These are phyloP conservation scores for Phaethon lepturus DNA, from an alignment of 2,113 vertebrate species.

Conservation along the genomic window DNA sequence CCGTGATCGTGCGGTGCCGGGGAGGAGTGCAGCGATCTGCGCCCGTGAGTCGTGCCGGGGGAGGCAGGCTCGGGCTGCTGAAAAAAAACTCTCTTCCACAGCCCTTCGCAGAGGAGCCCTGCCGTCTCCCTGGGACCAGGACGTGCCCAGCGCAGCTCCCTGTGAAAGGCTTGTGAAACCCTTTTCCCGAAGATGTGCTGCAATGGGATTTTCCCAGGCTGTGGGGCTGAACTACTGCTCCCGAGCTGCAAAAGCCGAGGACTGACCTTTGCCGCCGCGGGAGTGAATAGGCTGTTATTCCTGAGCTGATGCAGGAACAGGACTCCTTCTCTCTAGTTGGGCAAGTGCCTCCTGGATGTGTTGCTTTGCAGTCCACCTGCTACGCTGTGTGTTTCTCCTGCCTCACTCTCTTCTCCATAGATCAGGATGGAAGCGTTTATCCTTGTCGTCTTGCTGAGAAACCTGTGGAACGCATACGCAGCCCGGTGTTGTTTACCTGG, in stretches of 20 bases:
- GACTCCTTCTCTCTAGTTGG: not conserved
- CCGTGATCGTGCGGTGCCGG: rapidly evolving
- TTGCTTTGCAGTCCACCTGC: not conserved
- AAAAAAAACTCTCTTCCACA: not conserved
- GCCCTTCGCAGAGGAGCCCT: not conserved
- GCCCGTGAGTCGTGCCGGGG: too few relatives aligned
- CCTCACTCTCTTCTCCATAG: too few relatives aligned
- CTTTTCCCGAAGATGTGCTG: too few relatives aligned
- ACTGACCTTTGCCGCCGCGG: rapidly evolving
- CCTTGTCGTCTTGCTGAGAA: rapidly evolving
- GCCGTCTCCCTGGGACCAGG: rapidly evolving
- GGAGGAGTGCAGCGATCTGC: rapidly evolving
- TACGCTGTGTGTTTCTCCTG: rapidly evolving
- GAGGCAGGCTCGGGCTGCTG: too few relatives aligned
- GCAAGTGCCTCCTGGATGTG: not conserved
- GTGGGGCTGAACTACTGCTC: not conserved
- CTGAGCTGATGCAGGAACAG: not conserved
- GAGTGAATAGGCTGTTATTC: not conserved
- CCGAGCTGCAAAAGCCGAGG: rapidly evolving
- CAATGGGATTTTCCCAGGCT: too few relatives aligned
- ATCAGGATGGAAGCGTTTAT: not conserved
- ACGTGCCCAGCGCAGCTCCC: too few relatives aligned
- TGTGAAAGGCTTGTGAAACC: too few relatives aligned
- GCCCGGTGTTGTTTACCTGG: rapidly evolving
- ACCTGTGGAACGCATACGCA: rapidly evolving